Evolutionary conservation across 2,888 invertebrate species (phyloP).

Genomic region (Dynastes maya): DNA sequence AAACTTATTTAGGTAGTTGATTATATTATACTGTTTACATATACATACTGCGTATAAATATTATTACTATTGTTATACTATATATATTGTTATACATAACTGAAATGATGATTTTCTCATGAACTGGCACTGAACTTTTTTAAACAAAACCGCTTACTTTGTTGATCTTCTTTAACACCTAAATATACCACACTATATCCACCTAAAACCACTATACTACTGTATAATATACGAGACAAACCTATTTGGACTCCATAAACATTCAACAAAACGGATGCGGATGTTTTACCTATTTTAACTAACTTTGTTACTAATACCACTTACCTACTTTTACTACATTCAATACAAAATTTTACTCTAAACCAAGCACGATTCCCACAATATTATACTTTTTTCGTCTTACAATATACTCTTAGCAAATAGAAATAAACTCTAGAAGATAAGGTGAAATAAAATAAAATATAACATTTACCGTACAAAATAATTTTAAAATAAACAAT

Average conservation of each 20-base stretch:
- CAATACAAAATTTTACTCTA: too few relatives aligned
- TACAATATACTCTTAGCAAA: too few relatives aligned
- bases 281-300: background rate
- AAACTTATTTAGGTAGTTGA: conserved; percentile 61
- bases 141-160: conserved; percentile 66
- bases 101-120: conserved; percentile 42
- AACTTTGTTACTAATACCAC: background rate
- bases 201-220: conserved; percentile 28
- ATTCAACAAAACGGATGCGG: background rate
- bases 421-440: too few relatives aligned
- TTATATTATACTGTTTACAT: conserved; percentile 37
- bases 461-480: too few relatives aligned
- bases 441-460: too few relatives aligned
- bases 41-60: conserved; percentile 27
- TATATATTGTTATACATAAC: conserved; percentile 21
- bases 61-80: conserved; percentile 2
- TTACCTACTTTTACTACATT: too few relatives aligned
- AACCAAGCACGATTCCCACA: too few relatives aligned
- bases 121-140: conserved; percentile 49
- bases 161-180: conserved; percentile 63
- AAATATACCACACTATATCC: conserved; percentile 57
- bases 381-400: too few relatives aligned
- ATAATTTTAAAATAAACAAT: too few relatives aligned
- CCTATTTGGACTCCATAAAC: background rate
- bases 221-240: conserved; percentile 6